Percentiles rank a stretch among this genome's conserved stretches.
Conservation (phyloP, 2,113 vertebrate genomes). For the Crocuta crocuta region DNA sequence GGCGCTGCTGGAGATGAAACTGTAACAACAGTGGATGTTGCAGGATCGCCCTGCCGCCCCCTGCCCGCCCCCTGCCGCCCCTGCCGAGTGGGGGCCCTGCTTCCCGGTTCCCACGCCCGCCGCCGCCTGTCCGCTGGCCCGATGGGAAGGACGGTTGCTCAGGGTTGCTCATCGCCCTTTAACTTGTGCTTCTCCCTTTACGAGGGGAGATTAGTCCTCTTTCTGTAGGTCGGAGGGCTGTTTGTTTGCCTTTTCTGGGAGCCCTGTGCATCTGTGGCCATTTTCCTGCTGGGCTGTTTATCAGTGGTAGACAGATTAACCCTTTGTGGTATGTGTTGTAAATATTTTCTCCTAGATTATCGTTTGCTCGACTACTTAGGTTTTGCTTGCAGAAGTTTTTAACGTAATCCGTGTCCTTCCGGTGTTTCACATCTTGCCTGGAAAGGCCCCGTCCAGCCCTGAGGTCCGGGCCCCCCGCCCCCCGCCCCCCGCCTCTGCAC, state of each 20-base stretch:
- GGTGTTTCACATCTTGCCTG: rapidly evolving
- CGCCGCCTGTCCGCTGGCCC: no score
- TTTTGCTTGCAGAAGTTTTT: background rate
- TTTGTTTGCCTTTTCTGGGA: background rate
- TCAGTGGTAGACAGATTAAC: background rate
- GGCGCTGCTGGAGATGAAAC: background rate
- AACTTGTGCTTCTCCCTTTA: background rate
- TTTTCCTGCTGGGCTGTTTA: background rate
- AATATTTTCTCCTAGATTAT: background rate
- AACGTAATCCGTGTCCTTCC: background rate
- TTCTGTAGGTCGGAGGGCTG: rapidly evolving
- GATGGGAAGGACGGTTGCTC: background rate
- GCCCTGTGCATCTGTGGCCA: background rate
- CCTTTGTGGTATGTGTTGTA: background rate
- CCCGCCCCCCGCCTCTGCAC: no score
- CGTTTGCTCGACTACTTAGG: background rate
- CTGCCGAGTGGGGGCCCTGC: rapidly evolving
- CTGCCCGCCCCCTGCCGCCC: no score
- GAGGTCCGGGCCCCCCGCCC: rapidly evolving
- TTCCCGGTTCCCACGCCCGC: background rate
- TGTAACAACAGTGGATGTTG: rapidly evolving
- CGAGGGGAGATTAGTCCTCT: background rate
- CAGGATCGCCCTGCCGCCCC: rapidly evolving
- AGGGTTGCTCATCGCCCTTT: rapidly evolving
- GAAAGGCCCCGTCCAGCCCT: background rate